These are phyloP conservation scores for Tinamus major DNA, from an alignment of 2,797 vertebrate species.

Conservation along the genomic window DNA sequence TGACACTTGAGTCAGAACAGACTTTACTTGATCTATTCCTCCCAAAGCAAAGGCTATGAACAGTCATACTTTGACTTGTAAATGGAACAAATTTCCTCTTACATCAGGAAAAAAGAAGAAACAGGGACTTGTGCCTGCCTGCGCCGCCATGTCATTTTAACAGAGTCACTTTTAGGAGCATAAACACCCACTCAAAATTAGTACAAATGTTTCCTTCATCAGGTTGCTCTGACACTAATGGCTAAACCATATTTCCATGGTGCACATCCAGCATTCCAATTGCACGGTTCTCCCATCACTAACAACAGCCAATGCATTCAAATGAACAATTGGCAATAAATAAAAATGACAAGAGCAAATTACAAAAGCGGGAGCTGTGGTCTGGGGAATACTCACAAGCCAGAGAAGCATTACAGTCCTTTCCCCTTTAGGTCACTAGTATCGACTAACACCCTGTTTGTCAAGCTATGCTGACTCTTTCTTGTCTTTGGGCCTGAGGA, in stretches of 20 bases:
- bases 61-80: constrained; percentile 10
- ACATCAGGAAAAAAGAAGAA: constrained; percentile 19
- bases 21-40: neutral
- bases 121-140: neutral
- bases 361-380: constrained; percentile 52
- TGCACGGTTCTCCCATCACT: constrained; percentile 24
- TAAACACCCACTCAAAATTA: constrained; percentile 59
- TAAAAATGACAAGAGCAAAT: constrained; percentile 64
- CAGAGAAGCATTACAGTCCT: constrained; percentile 25
- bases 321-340: constrained; percentile 65
- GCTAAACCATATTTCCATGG: constrained; percentile 58
- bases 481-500: constrained; percentile 42
- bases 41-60: constrained; percentile 24
- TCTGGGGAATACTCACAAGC: constrained; percentile 24
- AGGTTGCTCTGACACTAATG: constrained; percentile 56
- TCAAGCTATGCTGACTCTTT: constrained; percentile 51
- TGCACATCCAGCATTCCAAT: constrained; percentile 45
- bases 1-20: constrained; percentile 36
- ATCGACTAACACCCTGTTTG: constrained; percentile 55
- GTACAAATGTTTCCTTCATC: constrained; percentile 61
- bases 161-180: constrained; percentile 37
- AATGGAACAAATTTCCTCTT: constrained; percentile 42
- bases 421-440: constrained; percentile 32
- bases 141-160: constrained; percentile 38
- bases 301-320: constrained; percentile 7